phyloP scores from a whole-genome alignment of 2,113 vertebrate genomes.

The Pycnonotus jocosus region DNA sequence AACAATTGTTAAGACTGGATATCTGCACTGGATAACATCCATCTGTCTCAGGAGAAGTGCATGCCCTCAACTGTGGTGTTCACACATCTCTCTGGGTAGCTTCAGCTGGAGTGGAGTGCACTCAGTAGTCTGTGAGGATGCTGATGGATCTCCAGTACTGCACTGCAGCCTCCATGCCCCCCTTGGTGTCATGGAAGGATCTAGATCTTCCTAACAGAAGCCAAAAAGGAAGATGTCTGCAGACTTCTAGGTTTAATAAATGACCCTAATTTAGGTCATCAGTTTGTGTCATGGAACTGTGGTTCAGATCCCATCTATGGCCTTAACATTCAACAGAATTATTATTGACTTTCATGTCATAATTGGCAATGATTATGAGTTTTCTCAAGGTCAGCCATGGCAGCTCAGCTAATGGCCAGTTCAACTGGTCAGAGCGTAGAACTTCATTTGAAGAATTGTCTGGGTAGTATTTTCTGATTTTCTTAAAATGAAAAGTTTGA shows the following conservation, averaged over 20 bases:
- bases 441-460: not conserved
- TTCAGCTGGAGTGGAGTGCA: not conserved
- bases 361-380: not conserved
- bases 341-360: not conserved
- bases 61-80: not conserved
- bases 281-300: not conserved
- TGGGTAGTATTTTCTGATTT: not conserved
- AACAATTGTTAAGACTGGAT: not conserved
- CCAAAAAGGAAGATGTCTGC: not conserved
- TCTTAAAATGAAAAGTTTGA: not conserved
- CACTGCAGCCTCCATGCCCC: not conserved
- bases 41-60: not conserved
- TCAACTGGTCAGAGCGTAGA: not conserved
- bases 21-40: not conserved
- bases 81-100: not conserved
- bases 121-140: fast-evolving
- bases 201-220: not conserved
- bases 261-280: not conserved
- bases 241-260: not conserved
- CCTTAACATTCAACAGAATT: not conserved
- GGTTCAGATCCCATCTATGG: not conserved
- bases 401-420: not conserved
- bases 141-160: not conserved
- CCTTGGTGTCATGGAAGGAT: fast-evolving
- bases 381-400: not conserved